Evolutionary conservation across 2,888 invertebrate species (phyloP).

Genomic region (Autographa gamma): DNA sequence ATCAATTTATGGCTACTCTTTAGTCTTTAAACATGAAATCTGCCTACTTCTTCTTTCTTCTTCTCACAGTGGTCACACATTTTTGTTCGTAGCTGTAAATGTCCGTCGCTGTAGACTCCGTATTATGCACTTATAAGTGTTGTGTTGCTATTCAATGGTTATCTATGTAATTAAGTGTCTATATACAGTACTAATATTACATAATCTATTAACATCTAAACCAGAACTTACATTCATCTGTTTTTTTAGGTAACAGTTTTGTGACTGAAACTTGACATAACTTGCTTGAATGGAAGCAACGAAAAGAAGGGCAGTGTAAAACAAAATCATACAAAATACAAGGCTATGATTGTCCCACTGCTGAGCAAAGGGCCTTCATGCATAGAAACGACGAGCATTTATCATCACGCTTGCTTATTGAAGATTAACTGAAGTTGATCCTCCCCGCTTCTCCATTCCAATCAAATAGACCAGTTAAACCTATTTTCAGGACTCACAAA

Average conservation of each 20-base stretch:
- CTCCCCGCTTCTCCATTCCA: background rate
- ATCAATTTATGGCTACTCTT: background rate
- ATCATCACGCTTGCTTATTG: slow-evolving; percentile 2
- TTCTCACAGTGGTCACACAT: background rate
- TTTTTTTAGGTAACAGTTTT: slow-evolving; percentile 5
- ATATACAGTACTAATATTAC: slow-evolving; percentile 18
- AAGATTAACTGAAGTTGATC: background rate
- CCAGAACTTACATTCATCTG: background rate
- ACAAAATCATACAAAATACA: background rate
- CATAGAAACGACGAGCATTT: background rate
- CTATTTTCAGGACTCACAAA: background rate
- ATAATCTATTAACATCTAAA: slow-evolving; percentile 9
- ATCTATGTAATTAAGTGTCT: slow-evolving; percentile 7
- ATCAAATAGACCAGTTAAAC: background rate
- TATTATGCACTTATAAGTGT: slow-evolving; percentile 57
- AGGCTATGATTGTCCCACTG: background rate
- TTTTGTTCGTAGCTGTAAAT: slow-evolving; percentile 8
- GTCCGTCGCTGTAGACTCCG: slow-evolving; percentile 68
- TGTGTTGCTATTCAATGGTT: slow-evolving; percentile 47
- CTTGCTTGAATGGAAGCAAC: background rate
- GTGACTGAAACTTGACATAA: background rate
- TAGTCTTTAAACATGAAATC: background rate
- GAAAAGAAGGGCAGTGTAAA: background rate
- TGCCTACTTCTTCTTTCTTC: background rate
- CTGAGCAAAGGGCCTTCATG: background rate